Base-by-base conservation (phyloP, 2,888 invertebrate species). In the Himalopsyche kuldschensis region DNA sequence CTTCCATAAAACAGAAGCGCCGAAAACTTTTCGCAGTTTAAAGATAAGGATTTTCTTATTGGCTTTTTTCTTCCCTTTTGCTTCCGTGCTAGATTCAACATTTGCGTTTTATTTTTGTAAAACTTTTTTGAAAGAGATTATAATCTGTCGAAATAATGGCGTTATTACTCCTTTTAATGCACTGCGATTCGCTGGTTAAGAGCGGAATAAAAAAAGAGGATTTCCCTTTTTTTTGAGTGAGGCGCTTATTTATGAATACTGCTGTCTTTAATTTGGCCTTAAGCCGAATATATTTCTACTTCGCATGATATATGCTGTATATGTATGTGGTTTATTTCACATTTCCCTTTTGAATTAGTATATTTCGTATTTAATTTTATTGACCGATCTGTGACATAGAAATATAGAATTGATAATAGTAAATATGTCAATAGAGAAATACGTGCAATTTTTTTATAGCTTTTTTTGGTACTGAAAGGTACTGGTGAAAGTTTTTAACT, bases 1-100 rank as follows among this genome's bases (percentile, higher is more conserved):
- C 27, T 69, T 69, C 30, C 69, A 24, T 27, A 27, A 27, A 80
- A 24, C 20, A 30, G 35, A 27, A 80, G 75, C 75, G 82, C 79
- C 75, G 78, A 79, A 84, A 85, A 85, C 80, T 84, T 85, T 85
- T 76, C 79, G 27, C 46, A 76, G 82, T 76, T 85, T 85, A 77
- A 69, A 84, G 76, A 77, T 75, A 79, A 79, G 81, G 82, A 84
- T 82, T 80, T 82, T 85, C 84, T 84, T 84, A 84, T 84, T 83
- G 83, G 83, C 82, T 83, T 41, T 84, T 79, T 35, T 35, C 47
- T 80, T 82, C 55, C n/a, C 20, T 78, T 48, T 75, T 35, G 46
- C 48, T 46, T 48, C 35, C 77, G 35, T 15, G 24, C n/a, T 31
- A 41, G 78, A 79, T 79, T 83, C 41, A 82, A 84, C 75, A 32